Percentiles rank a stretch among this genome's conserved stretches.
phyloP scores from a whole-genome alignment of 2,797 vertebrate species.

The Hirundo rustica region DNA sequence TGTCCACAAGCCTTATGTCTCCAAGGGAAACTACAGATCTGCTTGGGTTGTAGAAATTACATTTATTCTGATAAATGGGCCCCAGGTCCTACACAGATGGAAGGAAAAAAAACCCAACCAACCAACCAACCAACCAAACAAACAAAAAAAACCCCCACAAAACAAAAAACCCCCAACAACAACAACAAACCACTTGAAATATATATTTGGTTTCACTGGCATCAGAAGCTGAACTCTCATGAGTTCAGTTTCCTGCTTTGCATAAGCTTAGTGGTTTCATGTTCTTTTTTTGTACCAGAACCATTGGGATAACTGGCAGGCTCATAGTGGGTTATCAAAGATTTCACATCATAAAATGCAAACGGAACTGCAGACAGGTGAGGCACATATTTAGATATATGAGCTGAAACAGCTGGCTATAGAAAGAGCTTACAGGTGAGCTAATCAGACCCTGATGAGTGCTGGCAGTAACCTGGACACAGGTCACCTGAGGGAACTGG shows the following conservation, averaged over 20 bases:
- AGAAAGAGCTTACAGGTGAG: background rate
- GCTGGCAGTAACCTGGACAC: background rate
- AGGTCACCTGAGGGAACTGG: background rate
- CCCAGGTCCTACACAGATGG: background rate
- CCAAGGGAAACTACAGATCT: background rate
- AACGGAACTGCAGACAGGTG: background rate
- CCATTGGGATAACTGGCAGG: background rate
- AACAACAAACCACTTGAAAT: background rate
- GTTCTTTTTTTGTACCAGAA: background rate
- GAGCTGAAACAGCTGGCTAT: background rate
- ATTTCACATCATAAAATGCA: background rate
- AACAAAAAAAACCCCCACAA: no score
- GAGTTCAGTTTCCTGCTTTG: background rate
- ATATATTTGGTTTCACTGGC: background rate
- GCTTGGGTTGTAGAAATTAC: background rate
- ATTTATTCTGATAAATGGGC: background rate
- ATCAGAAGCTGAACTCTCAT: background rate
- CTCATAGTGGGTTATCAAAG: background rate
- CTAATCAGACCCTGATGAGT: background rate
- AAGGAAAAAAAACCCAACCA: background rate
- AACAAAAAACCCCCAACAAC: no score
- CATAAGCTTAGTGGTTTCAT: background rate
- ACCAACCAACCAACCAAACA: no score
- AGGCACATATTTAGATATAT: background rate
- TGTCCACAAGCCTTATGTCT: background rate